Percentiles rank a stretch among this genome's conserved stretches.
Evolutionary conservation across 2,113 vertebrate species (phyloP).

Genomic region (Aldabrachelys gigantea): DNA sequence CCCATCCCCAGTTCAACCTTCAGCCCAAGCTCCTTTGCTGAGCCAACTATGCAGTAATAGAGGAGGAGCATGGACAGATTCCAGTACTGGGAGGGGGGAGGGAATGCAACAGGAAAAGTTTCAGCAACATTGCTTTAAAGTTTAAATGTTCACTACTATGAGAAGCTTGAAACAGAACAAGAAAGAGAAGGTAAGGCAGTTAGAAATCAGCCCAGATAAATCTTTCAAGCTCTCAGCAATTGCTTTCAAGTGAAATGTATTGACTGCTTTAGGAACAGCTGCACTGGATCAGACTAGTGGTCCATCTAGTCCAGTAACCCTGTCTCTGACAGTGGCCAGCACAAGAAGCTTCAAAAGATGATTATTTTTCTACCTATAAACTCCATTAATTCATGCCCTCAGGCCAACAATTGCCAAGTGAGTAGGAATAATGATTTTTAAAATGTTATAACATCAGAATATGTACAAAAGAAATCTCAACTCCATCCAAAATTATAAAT

Average conservation of each 20-base stretch:
- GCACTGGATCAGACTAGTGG: background rate
- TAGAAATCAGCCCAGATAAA: background rate
- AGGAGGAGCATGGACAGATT: too few relatives aligned
- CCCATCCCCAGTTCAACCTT: too few relatives aligned
- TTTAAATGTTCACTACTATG: background rate
- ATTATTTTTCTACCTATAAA: constrained; percentile 44
- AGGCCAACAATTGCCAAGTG: background rate
- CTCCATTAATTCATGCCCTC: constrained; percentile 21
- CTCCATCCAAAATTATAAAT: constrained; percentile 7
- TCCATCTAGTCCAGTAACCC: background rate
- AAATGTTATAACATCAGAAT: constrained; percentile 15
- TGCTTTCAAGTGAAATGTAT: background rate
- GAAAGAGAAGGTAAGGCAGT: background rate
- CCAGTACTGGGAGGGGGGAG: too few relatives aligned
- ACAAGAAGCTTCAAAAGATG: background rate
- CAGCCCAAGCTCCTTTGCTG: too few relatives aligned
- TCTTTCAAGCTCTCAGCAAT: background rate
- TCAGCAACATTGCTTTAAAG: background rate
- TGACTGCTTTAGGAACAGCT: background rate
- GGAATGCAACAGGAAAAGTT: too few relatives aligned
- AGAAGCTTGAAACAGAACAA: background rate
- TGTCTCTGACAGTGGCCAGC: background rate
- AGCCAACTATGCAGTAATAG: too few relatives aligned
- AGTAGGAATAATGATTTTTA: constrained; percentile 27
- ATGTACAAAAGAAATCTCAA: constrained; percentile 26